Conservation (phyloP, 2,797 vertebrate species). For the Ctenopoma kingsleyae region DNA sequence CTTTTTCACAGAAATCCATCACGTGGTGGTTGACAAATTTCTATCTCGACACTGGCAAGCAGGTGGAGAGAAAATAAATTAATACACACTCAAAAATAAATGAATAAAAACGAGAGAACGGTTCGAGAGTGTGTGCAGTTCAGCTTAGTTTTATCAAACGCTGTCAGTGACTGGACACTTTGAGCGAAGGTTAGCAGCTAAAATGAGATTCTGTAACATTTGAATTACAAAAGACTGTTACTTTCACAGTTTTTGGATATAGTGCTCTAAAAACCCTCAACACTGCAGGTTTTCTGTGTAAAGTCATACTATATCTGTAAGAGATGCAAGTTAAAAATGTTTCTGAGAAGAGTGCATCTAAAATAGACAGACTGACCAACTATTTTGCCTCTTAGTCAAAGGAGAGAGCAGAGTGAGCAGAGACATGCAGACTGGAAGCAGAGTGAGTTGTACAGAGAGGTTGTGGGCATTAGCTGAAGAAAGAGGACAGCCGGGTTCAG, state of each 20-base stretch:
- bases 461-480: constrained; percentile 54
- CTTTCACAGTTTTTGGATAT: constrained; percentile 23
- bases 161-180: constrained; percentile 6
- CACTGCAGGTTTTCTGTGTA: background rate
- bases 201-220: background rate
- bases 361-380: constrained; percentile 19
- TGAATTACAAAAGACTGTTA: constrained; percentile 6
- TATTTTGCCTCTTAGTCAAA: constrained; percentile 38
- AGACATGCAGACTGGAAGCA: constrained; percentile 49
- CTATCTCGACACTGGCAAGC: constrained; percentile 46
- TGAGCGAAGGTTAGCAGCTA: background rate
- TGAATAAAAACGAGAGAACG: background rate
- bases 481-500: constrained; percentile 50
- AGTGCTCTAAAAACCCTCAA: constrained; percentile 11
- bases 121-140: constrained; percentile 15
- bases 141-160: constrained; percentile 30
- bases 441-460: constrained; percentile 48
- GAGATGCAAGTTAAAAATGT: constrained; percentile 34
- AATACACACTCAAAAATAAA: background rate
- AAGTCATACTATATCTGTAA: constrained; percentile 30
- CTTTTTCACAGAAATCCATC: background rate
- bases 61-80: constrained; percentile 42
- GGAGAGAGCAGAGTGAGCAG: constrained; percentile 22
- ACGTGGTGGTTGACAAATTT: background rate
- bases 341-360: constrained; percentile 28